Evolutionary conservation across 2,113 vertebrate genomes (phyloP).

Genomic region (Pitta sordida): DNA sequence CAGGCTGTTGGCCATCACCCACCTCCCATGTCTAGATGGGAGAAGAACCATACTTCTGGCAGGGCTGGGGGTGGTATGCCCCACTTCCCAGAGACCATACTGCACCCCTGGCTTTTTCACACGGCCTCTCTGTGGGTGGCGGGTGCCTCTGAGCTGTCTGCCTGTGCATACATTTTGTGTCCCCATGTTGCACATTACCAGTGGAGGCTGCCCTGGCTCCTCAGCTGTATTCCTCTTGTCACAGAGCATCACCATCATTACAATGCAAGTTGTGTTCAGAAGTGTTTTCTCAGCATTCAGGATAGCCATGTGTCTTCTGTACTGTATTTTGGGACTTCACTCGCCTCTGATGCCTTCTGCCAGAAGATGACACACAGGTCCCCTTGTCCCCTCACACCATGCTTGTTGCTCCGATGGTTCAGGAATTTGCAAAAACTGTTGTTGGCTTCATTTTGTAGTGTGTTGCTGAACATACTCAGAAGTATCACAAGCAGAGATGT

Average conservation of each 20-base stretch:
- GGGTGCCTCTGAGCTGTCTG: background rate
- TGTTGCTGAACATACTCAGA: background rate
- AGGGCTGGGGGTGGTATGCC: background rate
- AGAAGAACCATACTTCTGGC: rapidly evolving
- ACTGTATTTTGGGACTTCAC: background rate
- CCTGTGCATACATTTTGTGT: background rate
- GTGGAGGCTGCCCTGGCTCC: background rate
- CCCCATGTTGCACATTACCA: rapidly evolving
- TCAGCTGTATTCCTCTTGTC: background rate
- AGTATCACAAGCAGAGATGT: background rate
- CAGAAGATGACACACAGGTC: background rate
- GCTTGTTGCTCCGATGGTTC: background rate
- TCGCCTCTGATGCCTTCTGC: background rate
- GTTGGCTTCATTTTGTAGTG: background rate
- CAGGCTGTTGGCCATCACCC: background rate
- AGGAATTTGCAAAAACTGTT: background rate
- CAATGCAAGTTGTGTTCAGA: rapidly evolving
- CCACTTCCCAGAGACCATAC: background rate
- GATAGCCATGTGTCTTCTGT: background rate
- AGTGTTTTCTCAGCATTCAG: background rate
- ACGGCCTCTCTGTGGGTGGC: rapidly evolving
- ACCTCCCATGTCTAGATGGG: rapidly evolving
- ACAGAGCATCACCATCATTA: rapidly evolving
- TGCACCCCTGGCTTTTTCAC: background rate
- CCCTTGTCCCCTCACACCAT: rapidly evolving